Base-by-base conservation (phyloP, 2,888 invertebrate genomes). In the Drosophila dives region DNA sequence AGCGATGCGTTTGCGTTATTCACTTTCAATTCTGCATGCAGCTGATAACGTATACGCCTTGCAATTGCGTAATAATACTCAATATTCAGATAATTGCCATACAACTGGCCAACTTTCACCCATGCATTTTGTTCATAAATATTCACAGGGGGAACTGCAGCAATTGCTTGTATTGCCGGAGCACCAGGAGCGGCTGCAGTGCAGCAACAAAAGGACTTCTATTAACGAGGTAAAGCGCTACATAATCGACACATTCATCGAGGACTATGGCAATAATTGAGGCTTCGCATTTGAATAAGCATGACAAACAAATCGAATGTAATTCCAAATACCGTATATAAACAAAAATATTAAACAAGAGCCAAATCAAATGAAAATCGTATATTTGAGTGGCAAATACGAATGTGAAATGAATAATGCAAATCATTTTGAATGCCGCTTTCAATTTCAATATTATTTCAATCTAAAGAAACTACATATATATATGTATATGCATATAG, bases 191-290 rank as follows among this genome's bases (percentile, higher is more conserved):
- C 89, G 92, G 15, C 83, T 90, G 63, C 93, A 93, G 77, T 93
- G 93, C 77, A 93, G 93, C 55, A 92, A 89, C 34, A 90, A 91
- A 60, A 87, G 92, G 53, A 93, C 90, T 65, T 92, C 92, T 42
- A 93, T 93, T 78, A 92, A 93, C 77, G 93, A 93, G 86, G 93
- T 93, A 34, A 93, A 93, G 81, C 91, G 93, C 54, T 93, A 93
- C 63, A 93, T 93, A 61, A 93, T 93, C 75, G 92, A 93, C 78
- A 93, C 93, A 71, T 93, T 93, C 75, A 93, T 93, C 75, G 93
- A 92, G 81, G 93, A 93, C 77, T 92, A 93, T 70, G 90, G 88
- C 63, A 86, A 86, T 75, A 93, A 93, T 83, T 92, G 90, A 86
- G 48, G 68, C 58, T 59, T 50, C 17, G 7, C 32, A 60, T 26